phyloP scores from a whole-genome alignment of 2,113 vertebrate species.

The Setophaga petechia region DNA sequence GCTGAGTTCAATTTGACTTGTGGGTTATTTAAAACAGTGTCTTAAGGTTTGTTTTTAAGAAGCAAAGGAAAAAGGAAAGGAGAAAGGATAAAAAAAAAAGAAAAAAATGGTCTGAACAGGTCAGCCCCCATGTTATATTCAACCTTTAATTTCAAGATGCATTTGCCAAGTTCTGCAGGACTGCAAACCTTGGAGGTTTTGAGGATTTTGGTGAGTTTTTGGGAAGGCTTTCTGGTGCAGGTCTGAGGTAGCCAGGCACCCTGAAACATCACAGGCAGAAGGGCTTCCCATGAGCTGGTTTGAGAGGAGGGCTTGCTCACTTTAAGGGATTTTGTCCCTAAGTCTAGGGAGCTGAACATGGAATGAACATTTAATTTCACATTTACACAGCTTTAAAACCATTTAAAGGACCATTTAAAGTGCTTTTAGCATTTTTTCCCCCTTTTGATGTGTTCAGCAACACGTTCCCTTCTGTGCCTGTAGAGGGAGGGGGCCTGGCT shows the following conservation, averaged over 20 bases:
- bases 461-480: accelerated
- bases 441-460: background rate
- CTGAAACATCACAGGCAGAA: background rate
- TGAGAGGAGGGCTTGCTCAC: background rate
- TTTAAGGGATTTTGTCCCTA: conserved; percentile 38
- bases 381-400: conserved; percentile 19
- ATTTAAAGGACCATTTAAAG: background rate
- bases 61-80: background rate
- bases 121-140: background rate
- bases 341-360: conserved; percentile 36
- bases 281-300: background rate
- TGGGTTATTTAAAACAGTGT: background rate
- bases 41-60: background rate
- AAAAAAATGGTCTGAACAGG: too few relatives aligned
- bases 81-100: background rate
- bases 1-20: background rate
- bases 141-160: background rate
- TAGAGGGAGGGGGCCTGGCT: background rate
- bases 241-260: background rate
- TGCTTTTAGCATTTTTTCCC: background rate
- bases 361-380: conserved; percentile 27
- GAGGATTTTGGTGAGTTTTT: background rate
- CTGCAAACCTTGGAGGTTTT: background rate
- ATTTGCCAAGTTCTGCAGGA: background rate
- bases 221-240: background rate